Percentiles rank a stretch among this genome's conserved stretches.
phyloP scores from a whole-genome alignment of 2,888 invertebrate species.

The Acanthosepion esculentum region DNA sequence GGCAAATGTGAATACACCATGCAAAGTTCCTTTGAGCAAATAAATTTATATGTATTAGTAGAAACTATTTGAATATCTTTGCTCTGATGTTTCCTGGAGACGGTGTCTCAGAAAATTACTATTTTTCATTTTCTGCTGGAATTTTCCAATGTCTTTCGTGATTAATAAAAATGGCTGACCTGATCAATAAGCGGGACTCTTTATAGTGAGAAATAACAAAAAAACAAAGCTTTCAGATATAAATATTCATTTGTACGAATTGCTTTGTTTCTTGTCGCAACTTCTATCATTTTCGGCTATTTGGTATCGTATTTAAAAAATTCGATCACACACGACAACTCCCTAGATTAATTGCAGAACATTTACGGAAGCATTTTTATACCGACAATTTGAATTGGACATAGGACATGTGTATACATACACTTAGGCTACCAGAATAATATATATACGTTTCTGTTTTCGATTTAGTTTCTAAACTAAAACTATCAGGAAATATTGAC shows the following conservation, averaged over 20 bases:
- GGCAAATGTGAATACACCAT: background rate
- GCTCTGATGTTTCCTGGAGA: background rate
- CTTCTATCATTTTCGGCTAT: background rate
- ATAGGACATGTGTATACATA: background rate
- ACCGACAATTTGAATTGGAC: background rate
- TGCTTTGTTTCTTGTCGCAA: background rate
- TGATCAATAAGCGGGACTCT: background rate
- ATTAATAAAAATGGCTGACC: constrained; percentile 33
- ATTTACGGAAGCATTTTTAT: background rate
- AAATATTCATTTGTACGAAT: background rate
- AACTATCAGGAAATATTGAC: background rate
- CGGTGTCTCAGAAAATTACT: background rate
- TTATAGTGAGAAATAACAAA: background rate
- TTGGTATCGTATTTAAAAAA: background rate
- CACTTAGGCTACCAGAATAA: background rate
- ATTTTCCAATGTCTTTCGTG: constrained; percentile 2
- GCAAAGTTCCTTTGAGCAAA: constrained; percentile 5
- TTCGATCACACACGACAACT: background rate
- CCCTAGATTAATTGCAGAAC: background rate
- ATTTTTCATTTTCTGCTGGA: background rate
- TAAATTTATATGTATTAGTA: constrained; percentile 4
- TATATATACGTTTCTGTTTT: background rate
- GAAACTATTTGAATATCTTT: background rate
- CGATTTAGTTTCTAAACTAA: background rate
- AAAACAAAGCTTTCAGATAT: background rate